Evolutionary conservation across 2,113 vertebrate species (phyloP).

Genomic region (Anoura caudifer): DNA sequence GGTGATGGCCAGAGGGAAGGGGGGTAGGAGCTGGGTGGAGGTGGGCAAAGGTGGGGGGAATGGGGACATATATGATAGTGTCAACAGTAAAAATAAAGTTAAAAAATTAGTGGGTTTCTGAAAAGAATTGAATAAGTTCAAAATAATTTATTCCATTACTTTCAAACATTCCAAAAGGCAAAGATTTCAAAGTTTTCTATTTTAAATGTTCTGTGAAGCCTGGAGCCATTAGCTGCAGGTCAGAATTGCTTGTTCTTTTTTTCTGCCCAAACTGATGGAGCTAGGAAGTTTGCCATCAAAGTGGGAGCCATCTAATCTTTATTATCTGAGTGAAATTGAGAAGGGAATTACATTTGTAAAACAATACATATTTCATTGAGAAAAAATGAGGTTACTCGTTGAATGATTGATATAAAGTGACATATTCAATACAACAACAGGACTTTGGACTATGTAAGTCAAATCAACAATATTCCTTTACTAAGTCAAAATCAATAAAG

Average conservation of each 20-base stretch:
- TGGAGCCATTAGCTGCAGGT: neutral
- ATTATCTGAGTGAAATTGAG: slow-evolving; percentile 19
- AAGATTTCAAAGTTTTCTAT: neutral
- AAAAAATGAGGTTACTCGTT: slow-evolving; percentile 33
- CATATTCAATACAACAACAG: neutral
- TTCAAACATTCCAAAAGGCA: neutral
- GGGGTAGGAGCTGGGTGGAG: no score
- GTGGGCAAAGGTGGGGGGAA: no score
- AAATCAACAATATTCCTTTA: neutral
- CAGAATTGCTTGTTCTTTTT: slow-evolving; percentile 31
- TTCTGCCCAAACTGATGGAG: slow-evolving; percentile 7
- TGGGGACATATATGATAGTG: no score
- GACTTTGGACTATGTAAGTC: neutral
- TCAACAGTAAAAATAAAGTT: no score
- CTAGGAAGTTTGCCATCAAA: slow-evolving; percentile 26
- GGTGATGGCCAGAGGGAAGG: no score
- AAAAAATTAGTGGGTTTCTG: neutral
- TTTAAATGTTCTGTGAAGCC: neutral
- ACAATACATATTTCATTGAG: slow-evolving; percentile 48
- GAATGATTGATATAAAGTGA: slow-evolving; percentile 21
- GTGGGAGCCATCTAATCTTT: neutral
- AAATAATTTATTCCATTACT: neutral
- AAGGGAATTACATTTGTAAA: slow-evolving; percentile 46
- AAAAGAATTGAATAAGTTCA: neutral
- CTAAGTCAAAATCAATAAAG: neutral